A percentile compares a stretch with the other conserved stretches of the same genome.
Evolutionary conservation across 2,113 vertebrate genomes (phyloP).

Genomic region (Tychaedon coryphoeus): DNA sequence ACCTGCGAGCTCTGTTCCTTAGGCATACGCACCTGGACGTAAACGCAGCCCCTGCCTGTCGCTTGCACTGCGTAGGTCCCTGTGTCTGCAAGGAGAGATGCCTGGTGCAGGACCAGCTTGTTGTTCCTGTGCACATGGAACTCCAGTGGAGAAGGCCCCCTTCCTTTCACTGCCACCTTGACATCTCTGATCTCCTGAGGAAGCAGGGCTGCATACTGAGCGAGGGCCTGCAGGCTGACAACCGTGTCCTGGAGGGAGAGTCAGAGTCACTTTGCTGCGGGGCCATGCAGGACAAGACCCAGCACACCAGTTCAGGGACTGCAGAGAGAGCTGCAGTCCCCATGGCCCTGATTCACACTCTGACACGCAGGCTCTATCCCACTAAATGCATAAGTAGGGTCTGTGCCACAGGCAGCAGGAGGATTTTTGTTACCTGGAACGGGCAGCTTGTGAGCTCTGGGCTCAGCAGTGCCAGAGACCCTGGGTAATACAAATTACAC

Average conservation of each 20-base stretch:
- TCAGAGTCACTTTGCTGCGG: background rate
- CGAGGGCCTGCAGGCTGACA: constrained; percentile 71
- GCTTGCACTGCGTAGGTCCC: constrained; percentile 58
- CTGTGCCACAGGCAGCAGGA: background rate
- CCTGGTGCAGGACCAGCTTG: constrained; percentile 80
- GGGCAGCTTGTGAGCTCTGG: background rate
- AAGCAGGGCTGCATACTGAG: constrained; percentile 68
- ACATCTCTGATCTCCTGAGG: constrained; percentile 51
- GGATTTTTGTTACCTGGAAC: background rate
- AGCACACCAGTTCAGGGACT: background rate
- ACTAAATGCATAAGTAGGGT: background rate
- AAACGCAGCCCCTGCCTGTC: constrained; percentile 58
- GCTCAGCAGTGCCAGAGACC: background rate
- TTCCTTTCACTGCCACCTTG: constrained; percentile 58
- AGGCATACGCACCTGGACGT: constrained; percentile 50
- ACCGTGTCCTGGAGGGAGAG: constrained; percentile 70
- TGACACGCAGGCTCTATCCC: background rate
- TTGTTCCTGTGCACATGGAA: constrained; percentile 76
- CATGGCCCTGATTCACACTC: background rate
- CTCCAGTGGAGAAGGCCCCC: constrained; percentile 1
- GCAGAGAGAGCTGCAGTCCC: background rate
- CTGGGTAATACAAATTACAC: background rate
- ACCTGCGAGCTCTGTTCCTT: background rate
- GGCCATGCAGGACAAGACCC: background rate
- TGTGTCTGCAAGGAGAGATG: constrained; percentile 40